Evolutionary conservation across 2,797 vertebrate genomes (phyloP).

Genomic region (Hipposideros larvatus): DNA sequence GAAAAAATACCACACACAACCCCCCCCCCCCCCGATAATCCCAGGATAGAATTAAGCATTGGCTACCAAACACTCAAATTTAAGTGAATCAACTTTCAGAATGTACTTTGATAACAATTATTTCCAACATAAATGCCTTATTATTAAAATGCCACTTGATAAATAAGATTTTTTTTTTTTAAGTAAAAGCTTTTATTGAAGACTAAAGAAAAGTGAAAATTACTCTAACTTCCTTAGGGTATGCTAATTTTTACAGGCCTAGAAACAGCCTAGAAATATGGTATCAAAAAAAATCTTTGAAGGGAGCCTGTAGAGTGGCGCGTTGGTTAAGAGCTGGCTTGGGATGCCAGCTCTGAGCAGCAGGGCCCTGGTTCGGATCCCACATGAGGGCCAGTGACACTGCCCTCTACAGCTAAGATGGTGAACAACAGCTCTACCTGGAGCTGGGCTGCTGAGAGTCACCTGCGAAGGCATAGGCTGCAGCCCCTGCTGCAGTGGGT

Average conservation of each 20-base stretch:
- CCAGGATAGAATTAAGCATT: not conserved
- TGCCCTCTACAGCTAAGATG: too few relatives aligned
- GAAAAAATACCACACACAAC: not conserved
- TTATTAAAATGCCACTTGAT: not conserved
- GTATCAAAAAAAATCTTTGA: not conserved
- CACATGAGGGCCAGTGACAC: too few relatives aligned
- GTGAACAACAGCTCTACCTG: too few relatives aligned
- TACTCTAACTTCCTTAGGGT: not conserved
- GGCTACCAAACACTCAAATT: conserved; percentile 20
- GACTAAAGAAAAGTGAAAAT: not conserved
- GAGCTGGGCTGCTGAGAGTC: too few relatives aligned
- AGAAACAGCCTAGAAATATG: not conserved
- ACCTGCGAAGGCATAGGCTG: too few relatives aligned
- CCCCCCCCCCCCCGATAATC: not conserved
- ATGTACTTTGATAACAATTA: not conserved
- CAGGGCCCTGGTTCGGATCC: too few relatives aligned
- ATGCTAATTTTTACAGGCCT: conserved; percentile 25
- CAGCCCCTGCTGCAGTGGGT: too few relatives aligned
- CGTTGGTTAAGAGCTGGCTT: too few relatives aligned
- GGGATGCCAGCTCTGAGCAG: too few relatives aligned
- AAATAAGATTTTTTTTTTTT: not conserved
- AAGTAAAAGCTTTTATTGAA: not conserved
- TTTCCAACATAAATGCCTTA: not conserved
- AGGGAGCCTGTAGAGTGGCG: too few relatives aligned
- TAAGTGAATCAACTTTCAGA: not conserved